Percentiles rank a stretch among this genome's conserved stretches.
These are phyloP conservation scores for Tamandua tetradactyla DNA, from an alignment of 2,797 vertebrate genomes.

Conservation along the genomic window DNA sequence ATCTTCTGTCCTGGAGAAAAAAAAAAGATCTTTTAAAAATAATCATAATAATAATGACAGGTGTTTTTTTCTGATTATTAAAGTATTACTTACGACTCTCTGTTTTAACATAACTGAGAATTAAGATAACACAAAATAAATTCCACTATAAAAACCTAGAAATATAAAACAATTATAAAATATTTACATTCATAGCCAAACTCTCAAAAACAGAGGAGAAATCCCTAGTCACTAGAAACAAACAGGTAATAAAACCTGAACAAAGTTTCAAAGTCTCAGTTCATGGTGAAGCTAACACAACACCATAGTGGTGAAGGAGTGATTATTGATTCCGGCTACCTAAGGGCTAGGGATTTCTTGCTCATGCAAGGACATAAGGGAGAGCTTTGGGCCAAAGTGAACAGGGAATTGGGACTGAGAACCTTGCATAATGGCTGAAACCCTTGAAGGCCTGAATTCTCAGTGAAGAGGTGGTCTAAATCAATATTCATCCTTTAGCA, in stretches of 20 bases:
- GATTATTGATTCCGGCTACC: neutral
- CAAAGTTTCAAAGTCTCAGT: conserved; percentile 18
- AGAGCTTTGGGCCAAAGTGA: neutral
- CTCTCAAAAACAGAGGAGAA: conserved; percentile 54
- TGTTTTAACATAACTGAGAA: conserved; percentile 34
- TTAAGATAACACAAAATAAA: conserved; percentile 15
- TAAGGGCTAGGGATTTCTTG: conserved; percentile 7
- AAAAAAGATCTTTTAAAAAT: neutral
- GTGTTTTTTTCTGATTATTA: neutral
- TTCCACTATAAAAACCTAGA: conserved; percentile 38
- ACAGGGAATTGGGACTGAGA: neutral
- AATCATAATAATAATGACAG: neutral
- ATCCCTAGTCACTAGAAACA: conserved; percentile 30
- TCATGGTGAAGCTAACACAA: neutral
- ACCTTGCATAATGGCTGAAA: neutral
- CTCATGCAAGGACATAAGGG: neutral
- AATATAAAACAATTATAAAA: conserved; percentile 50
- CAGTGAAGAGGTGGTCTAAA: neutral
- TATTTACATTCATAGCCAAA: conserved; percentile 47
- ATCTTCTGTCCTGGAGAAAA: neutral
- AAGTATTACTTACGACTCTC: conserved; percentile 48
- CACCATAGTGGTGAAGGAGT: neutral
- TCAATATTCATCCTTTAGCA: neutral
- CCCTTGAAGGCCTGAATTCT: neutral
- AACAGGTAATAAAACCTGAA: conserved; percentile 57